These are phyloP conservation scores for Zhengitettix transpicula DNA, from an alignment of 2,888 invertebrate genomes.

Conservation along the genomic window DNA sequence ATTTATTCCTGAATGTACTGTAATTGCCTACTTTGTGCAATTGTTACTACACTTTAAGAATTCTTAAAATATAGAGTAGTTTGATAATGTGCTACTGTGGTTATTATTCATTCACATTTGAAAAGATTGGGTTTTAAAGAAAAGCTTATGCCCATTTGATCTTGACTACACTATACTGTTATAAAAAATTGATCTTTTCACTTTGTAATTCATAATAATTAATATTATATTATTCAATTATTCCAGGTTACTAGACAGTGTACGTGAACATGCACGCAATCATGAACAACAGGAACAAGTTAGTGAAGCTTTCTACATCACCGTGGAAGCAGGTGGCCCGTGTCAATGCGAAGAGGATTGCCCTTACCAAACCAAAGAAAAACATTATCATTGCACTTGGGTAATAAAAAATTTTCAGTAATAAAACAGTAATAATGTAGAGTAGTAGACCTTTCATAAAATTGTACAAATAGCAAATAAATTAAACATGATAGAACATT, in stretches of 20 bases:
- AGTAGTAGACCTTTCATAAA: too few relatives aligned
- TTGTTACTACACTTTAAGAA: too few relatives aligned
- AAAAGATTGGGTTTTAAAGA: too few relatives aligned
- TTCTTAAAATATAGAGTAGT: too few relatives aligned
- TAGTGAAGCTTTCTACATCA: constrained; percentile 56
- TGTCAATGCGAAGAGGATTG: constrained; percentile 45
- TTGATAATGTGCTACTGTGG: too few relatives aligned
- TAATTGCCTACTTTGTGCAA: background rate
- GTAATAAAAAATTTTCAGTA: constrained; percentile 30
- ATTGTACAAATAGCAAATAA: too few relatives aligned
- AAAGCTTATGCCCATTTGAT: too few relatives aligned
- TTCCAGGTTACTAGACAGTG: constrained; percentile 38
- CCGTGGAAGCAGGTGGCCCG: constrained; percentile 37
- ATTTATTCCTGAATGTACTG: background rate
- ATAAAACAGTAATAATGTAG: background rate
- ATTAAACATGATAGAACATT: too few relatives aligned
- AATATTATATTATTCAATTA: too few relatives aligned
- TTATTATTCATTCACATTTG: too few relatives aligned
- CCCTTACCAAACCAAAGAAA: constrained; percentile 54
- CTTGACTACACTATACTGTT: background rate
- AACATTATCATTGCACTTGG: constrained; percentile 83
- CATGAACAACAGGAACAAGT: constrained; percentile 80
- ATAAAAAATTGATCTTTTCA: too few relatives aligned
- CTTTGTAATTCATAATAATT: too few relatives aligned
- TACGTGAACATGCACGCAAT: constrained; percentile 70